Base-by-base conservation (phyloP, 2,888 invertebrate genomes). In the Drosophila demipolita region DNA sequence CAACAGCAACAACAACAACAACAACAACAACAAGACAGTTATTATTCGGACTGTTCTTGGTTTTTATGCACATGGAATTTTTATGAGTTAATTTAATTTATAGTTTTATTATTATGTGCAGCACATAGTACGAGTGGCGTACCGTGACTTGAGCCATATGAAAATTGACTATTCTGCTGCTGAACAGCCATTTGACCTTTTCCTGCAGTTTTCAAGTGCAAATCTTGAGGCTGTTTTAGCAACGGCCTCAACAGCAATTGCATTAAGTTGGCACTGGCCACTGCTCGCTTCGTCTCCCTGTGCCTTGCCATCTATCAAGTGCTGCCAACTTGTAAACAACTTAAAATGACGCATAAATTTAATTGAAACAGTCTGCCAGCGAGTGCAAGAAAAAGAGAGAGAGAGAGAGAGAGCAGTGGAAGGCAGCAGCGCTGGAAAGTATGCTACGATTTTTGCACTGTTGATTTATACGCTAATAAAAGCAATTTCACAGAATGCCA, bases 41-140 rank as follows among this genome's bases (percentile, higher is more conserved):
- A 87, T 89, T 87, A 90, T 87, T 81, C 87, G 73, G 79, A 72
- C 68, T 80, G 71, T 57, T 72, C 54, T 67, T 60, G 75, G 75
- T 70, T 80, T 75, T 89, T 91, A 92, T 92, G 91, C 92, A 92
- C 91, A 90, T 90, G 87, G 92, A 92, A 92, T 92, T 92, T 92
- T 92, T 92, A 92, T 92, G 92, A 92, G 92, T 91, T 92, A 92
- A 92, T 92, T 92, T 92, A 92, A 92, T 92, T 92, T 92, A 92
- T 92, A 92, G 92, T 92, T 91, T 91, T 92, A 92, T 92, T 92
- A 92, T 92, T 86, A 89, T 91, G 89, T 91, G 83, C 86, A 73
- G 90, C 80, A 84, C 81, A 87, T 80, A 84, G 80, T 80, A 80
- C 76, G 59, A 55, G 53, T 11, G 54, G 71, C 23, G 17, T 55